Evolutionary conservation across 2,888 invertebrate genomes (phyloP).

Genomic region (Axea sp.): DNA sequence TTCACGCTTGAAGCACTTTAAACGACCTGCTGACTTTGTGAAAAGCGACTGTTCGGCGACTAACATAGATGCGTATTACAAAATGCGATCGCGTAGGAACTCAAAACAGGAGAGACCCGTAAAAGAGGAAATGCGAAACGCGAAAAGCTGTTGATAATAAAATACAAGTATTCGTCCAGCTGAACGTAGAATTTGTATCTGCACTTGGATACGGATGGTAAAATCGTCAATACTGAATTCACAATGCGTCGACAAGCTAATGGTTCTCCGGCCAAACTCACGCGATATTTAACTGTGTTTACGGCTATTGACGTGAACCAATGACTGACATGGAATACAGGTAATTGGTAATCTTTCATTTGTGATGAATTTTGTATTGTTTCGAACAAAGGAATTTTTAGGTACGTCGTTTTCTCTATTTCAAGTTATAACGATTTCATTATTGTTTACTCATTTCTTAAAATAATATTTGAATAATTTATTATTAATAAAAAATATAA

Average conservation of each 20-base stretch:
- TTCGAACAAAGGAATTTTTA: no score
- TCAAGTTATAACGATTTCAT: no score
- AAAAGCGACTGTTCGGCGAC: slow-evolving; percentile 66
- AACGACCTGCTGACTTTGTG: slow-evolving; percentile 71
- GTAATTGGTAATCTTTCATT: slow-evolving; percentile 16
- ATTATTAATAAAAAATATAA: no score
- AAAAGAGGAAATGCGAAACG: slow-evolving; percentile 60
- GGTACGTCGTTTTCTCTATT: no score
- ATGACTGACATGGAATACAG: slow-evolving; percentile 4
- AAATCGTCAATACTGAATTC: slow-evolving; percentile 52
- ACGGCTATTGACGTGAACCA: slow-evolving; percentile 8
- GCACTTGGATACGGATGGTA: slow-evolving; percentile 43
- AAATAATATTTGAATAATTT: no score
- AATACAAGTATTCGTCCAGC: slow-evolving; percentile 59
- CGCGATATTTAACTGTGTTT: slow-evolving; percentile 25
- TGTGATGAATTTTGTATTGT: slow-evolving; percentile 4
- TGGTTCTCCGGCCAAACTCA: slow-evolving; percentile 6
- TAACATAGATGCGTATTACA: slow-evolving; percentile 56
- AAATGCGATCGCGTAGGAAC: slow-evolving; percentile 45
- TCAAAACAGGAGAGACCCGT: slow-evolving; percentile 61
- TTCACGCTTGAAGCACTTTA: slow-evolving; percentile 64
- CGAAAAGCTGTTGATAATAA: slow-evolving; percentile 59
- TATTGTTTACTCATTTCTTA: no score
- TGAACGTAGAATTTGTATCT: slow-evolving; percentile 50
- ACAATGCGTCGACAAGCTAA: slow-evolving; percentile 35